phyloP scores from a whole-genome alignment of 2,888 invertebrate species.

The Ashinkailepas kermadecensis region DNA sequence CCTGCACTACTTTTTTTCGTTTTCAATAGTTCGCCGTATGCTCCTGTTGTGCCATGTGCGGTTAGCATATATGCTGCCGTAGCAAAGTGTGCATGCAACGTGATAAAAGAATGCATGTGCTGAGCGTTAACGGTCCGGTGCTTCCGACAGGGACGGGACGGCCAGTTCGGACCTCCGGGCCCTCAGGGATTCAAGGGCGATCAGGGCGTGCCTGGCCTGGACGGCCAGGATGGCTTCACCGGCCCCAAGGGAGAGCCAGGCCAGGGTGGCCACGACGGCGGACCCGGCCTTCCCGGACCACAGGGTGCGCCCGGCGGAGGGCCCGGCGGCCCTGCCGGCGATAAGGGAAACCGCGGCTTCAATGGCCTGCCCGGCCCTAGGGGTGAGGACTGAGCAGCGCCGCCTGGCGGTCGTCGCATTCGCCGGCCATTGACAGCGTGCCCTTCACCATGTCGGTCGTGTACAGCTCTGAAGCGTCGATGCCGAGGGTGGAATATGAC shows the following conservation, averaged over 20 bases:
- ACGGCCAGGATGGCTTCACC: slow-evolving; percentile 33
- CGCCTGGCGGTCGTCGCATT: no score
- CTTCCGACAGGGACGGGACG: slow-evolving; percentile 64
- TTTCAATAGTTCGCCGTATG: no score
- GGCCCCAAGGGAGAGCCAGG: slow-evolving; percentile 34
- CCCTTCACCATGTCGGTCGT: no score
- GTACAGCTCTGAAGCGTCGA: no score
- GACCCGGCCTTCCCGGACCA: slow-evolving; percentile 35
- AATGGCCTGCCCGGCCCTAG: slow-evolving; percentile 44
- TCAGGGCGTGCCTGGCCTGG: slow-evolving; percentile 30
- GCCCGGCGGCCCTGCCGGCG: slow-evolving; percentile 34
- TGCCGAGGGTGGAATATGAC: no score
- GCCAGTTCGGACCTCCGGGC: slow-evolving; percentile 39
- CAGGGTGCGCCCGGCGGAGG: slow-evolving; percentile 34
- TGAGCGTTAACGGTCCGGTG: no score
- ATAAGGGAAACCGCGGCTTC: slow-evolving; percentile 58
- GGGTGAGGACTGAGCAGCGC: slow-evolving; percentile 45
- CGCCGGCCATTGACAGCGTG: no score
- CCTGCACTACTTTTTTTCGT: no score
- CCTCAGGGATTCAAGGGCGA: slow-evolving; percentile 28
- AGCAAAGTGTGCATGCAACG: no score
- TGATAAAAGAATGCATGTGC: no score
- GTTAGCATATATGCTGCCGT: no score
- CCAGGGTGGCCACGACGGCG: slow-evolving; percentile 40
- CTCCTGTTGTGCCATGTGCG: no score